Percentiles rank a stretch among this genome's conserved stretches.
These are phyloP conservation scores for Romanomermis culicivorax DNA, from an alignment of 2,888 invertebrate genomes.

Conservation along the genomic window DNA sequence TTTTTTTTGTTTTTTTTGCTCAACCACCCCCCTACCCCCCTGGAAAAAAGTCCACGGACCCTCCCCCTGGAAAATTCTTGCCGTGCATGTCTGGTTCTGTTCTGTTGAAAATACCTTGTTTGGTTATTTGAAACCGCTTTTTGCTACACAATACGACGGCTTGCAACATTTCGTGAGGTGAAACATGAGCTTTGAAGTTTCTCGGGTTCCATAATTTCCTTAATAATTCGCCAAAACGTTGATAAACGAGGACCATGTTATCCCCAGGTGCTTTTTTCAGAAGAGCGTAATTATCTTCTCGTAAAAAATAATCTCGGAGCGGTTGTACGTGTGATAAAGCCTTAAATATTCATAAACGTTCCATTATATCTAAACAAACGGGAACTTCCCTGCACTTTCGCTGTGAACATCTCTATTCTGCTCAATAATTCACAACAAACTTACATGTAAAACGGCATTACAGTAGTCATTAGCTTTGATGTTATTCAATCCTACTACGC, in stretches of 20 bases:
- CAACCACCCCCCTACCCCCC: no score
- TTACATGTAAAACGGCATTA: constrained; percentile 83
- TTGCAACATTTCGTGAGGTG: constrained; percentile 98
- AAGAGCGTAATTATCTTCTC: constrained; percentile 65
- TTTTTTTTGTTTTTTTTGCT: no score
- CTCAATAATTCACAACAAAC: constrained; percentile 11
- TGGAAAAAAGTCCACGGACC: no score
- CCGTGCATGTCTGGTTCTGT: no score
- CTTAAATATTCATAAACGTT: constrained; percentile 35
- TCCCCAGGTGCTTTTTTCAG: constrained; percentile 81
- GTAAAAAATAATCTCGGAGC: constrained; percentile 73
- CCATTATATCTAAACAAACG: not conserved
- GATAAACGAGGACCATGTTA: constrained; percentile 64
- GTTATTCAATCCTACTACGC: constrained; percentile 87
- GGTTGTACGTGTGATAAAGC: constrained; percentile 84
- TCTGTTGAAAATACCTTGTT: constrained; percentile 73
- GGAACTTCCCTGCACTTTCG: no score
- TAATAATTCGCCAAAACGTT: constrained; percentile 71
- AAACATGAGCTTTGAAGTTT: constrained; percentile 96
- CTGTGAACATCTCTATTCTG: not conserved
- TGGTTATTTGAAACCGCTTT: constrained; percentile 95
- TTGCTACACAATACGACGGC: constrained; percentile 63
- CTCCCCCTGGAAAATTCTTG: no score
- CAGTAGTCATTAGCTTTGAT: constrained; percentile 99
- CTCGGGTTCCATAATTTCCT: constrained; percentile 96